Evolutionary conservation across 2,888 invertebrate species (phyloP).

Genomic region (Caenorhabditis angaria): DNA sequence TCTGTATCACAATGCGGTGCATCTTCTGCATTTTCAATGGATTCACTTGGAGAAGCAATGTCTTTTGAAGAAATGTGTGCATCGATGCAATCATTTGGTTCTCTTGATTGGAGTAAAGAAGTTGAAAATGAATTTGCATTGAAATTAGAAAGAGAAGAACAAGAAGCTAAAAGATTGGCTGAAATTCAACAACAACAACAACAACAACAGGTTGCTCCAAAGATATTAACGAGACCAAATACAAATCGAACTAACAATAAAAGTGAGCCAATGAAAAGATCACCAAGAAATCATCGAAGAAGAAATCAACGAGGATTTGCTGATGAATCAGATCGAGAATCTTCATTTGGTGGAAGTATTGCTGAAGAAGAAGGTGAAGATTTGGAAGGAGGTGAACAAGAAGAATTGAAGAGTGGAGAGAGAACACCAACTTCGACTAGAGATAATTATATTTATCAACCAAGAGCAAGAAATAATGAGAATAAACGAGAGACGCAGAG

Average conservation of each 20-base stretch:
- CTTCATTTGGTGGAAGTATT: slow-evolving; percentile 44
- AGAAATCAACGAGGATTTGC: slow-evolving; percentile 11
- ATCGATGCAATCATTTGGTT: slow-evolving; percentile 47
- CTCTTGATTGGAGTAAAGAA: slow-evolving; percentile 53
- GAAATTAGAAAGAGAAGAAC: slow-evolving; percentile 19
- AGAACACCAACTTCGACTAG: slow-evolving; percentile 41
- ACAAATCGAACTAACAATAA: no score
- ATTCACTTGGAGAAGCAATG: slow-evolving; percentile 27
- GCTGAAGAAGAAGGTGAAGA: slow-evolving; percentile 42
- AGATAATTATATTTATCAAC: not conserved
- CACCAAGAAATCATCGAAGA: slow-evolving; percentile 12
- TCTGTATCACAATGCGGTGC: slow-evolving; percentile 28
- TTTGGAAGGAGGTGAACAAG: no score
- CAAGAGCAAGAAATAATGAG: slow-evolving; percentile 1
- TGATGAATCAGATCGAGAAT: slow-evolving; percentile 43
- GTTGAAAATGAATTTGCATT: slow-evolving; percentile 32
- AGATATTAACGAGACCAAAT: no score
- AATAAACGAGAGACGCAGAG: not conserved
- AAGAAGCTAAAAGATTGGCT: slow-evolving; percentile 12
- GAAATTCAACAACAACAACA: not conserved
- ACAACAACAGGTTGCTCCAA: no score
- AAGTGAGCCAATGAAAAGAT: no score
- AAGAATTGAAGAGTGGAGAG: slow-evolving; percentile 42
- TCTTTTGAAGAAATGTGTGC: slow-evolving; percentile 46
- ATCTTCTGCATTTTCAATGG: slow-evolving; percentile 34